phyloP scores from a whole-genome alignment of 2,797 vertebrate species.

The Gallinago solitaria region DNA sequence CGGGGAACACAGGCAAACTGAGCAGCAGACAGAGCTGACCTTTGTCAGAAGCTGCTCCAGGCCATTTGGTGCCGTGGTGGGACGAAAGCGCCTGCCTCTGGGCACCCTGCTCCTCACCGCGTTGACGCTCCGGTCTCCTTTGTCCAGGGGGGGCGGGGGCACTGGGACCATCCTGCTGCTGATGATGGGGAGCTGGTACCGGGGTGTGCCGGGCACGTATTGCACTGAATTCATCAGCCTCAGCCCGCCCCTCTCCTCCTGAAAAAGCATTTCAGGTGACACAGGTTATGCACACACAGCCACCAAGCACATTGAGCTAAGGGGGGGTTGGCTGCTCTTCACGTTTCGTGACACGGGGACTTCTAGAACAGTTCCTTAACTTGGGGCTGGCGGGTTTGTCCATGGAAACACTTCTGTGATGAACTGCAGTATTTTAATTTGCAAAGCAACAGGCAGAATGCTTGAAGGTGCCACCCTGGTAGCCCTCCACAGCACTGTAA shows the following conservation, averaged over 20 bases:
- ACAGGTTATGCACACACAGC: not conserved
- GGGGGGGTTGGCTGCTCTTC: not conserved
- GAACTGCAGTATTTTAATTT: not conserved
- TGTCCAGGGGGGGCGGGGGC: constrained; percentile 74
- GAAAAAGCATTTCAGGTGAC: constrained; percentile 25
- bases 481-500: not conserved
- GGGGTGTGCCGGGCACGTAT: constrained; percentile 70
- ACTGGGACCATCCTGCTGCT: constrained; percentile 80
- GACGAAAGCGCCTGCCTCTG: constrained; percentile 78
- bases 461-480: not conserved
- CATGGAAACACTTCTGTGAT: not conserved
- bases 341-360: not conserved
- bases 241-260: constrained; percentile 73
- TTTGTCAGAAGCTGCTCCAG: constrained; percentile 60
- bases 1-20: fast-evolving
- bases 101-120: constrained; percentile 42
- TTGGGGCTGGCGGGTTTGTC: not conserved
- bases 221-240: constrained; percentile 69
- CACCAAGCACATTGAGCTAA: fast-evolving
- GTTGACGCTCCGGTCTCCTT: constrained; percentile 59
- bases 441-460: not conserved
- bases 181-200: constrained; percentile 83
- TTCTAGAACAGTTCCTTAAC: not conserved
- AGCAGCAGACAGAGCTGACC: constrained; percentile 54
- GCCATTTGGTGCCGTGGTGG: constrained; percentile 78